Percentiles rank a stretch among this genome's conserved stretches.
Conservation (phyloP, 2,797 vertebrate genomes). For the Peromyscus aztecus region DNA sequence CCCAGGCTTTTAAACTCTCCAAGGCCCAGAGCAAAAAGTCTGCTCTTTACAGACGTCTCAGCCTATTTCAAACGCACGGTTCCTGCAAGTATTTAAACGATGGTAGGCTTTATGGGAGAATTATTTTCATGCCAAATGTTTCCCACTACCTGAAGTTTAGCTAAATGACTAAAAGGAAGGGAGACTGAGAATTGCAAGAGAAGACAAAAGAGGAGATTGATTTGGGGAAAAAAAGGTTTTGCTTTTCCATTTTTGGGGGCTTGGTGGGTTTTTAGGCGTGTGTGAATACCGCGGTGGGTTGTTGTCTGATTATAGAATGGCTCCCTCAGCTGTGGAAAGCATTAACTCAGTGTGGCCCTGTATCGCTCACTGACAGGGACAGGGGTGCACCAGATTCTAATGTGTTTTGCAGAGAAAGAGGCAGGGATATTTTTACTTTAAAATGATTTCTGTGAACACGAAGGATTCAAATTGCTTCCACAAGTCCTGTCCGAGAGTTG, state of each 20-base stretch:
- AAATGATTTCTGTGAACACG: conserved; percentile 58
- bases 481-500: conserved; percentile 45
- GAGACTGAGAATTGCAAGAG: conserved; percentile 54
- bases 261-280: conserved; percentile 43
- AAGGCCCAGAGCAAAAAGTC: conserved; percentile 16
- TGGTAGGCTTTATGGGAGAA: not conserved
- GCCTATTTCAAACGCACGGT: not conserved
- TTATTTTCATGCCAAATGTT: conserved; percentile 72
- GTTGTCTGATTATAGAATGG: conserved; percentile 56
- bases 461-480: conserved; percentile 71
- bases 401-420: not conserved
- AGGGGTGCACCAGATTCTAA: not conserved
- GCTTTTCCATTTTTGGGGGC: conserved; percentile 42
- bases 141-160: conserved; percentile 61
- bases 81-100: conserved; percentile 54
- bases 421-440: conserved; percentile 67
- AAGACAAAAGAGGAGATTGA: conserved; percentile 77
- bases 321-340: conserved; percentile 44
- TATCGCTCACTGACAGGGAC: conserved; percentile 25
- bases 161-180: conserved; percentile 60
- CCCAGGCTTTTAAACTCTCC: conserved; percentile 1
- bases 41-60: conserved; percentile 45
- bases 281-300: conserved; percentile 13
- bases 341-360: not conserved
- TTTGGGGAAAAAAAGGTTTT: conserved; percentile 70